Evolutionary conservation across 2,113 vertebrate species (phyloP), one percentile per base, ranked within the genome.

Genomic region (Pituophis catenifer): DNA sequence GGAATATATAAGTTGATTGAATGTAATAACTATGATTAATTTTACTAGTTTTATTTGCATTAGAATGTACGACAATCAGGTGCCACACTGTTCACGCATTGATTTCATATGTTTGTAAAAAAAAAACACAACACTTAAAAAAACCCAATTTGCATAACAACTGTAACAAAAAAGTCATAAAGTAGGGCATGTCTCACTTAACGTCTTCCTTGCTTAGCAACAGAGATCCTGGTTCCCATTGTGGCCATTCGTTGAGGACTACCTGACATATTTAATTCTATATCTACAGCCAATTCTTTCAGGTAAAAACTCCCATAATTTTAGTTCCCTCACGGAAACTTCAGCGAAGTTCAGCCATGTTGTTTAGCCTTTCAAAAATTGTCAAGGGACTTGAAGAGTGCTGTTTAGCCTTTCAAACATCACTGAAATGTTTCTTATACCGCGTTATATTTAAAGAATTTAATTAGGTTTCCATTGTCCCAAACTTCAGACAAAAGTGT

Each of bases 361-460:
- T 24, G 2, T 50, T 29, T 88, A 57, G 0, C 8, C 8, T 19
- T 93, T 81, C 50, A 91, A 2, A 90, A 8, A n/a, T 8, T 26
- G 57, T 5, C 24, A 58, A 24, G 17, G 9, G n/a, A 38, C 8
- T 21, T 38, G 70, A 81, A 38, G 1, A 17, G 10, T 29, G 17
- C n/a, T 13, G 5, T 50, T 29, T 92, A 54, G 1, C 13, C 9
- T 26, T 93, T 70, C 50, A 90, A 6, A 89, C 3, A 26, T 17
- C 23, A 33, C 5, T 24, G 12, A 92, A 23, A n/a, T 0, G 29
- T 91, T 2, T 55, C 0, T 12, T 50, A 29, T 50, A 91, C 38
- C 50, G 90, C 86, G n/a, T 55, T 29, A 5, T 38, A 85, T 95
- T 94, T 86, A 54, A 75, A 38, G 38, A 58, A 33, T 38, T 94